Evolutionary conservation across 2,888 invertebrate genomes (phyloP).

Genomic region (Ceriagrion tenellum): DNA sequence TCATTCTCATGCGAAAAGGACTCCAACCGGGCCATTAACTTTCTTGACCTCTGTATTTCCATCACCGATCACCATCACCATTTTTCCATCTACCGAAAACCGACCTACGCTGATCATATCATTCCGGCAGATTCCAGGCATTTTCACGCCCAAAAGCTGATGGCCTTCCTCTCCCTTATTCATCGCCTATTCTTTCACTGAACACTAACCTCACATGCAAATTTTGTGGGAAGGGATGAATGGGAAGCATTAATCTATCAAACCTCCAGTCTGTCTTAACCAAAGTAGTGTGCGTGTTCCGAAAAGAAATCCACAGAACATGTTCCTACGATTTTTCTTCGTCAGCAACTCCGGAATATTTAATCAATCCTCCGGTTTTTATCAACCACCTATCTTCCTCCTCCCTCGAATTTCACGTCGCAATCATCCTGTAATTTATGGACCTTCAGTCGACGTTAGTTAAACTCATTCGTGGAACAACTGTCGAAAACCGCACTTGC

Average conservation of each 20-base stretch:
- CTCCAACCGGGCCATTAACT: no score
- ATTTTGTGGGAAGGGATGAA: not conserved
- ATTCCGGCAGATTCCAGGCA: no score
- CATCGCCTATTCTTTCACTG: not conserved
- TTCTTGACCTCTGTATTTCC: no score
- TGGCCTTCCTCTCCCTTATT: no score
- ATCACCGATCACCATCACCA: no score
- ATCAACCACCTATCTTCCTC: not conserved
- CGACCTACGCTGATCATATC: no score
- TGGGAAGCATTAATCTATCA: not conserved
- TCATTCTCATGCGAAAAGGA: no score
- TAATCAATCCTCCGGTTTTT: constrained; percentile 11
- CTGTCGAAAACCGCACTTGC: no score
- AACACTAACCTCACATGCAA: not conserved
- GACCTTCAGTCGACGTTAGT: not conserved
- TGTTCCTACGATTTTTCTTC: not conserved
- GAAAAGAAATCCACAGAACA: not conserved
- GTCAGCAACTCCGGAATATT: constrained; percentile 7
- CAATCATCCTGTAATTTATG: not conserved
- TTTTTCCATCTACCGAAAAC: no score
- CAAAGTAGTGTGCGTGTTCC: not conserved
- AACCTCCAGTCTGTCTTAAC: not conserved
- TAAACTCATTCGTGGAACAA: no score
- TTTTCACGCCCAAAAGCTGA: no score
- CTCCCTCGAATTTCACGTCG: not conserved